Evolutionary conservation across 2,888 invertebrate species (phyloP), one percentile per base, ranked within the genome.

Genomic region (Mythimna impura): DNA sequence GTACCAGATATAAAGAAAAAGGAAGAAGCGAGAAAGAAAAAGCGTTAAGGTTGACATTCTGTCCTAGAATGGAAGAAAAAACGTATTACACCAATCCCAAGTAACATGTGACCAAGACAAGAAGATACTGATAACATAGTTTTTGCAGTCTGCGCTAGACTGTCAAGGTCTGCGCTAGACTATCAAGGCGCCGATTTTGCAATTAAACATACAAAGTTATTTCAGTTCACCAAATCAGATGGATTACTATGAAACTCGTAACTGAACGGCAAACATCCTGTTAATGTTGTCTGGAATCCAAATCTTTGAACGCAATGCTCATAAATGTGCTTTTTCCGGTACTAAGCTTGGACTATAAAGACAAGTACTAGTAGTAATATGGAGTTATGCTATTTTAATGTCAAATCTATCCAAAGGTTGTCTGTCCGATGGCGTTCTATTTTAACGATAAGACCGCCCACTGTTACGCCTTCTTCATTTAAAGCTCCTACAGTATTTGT

Each of bases 191-290:
- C 14, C 14, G 12, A 57, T 52, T 43, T 36, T 57, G 47, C 22
- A 62, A 65, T 74, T 40, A 63, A 54, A 73, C 25, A 60, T n/a
- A 14, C 25, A 61, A 52, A 62, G 54, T 68, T 71, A 80, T 76
- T 80, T 71, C 30, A 58, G 70, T 25, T 14, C 58, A 68, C 73
- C 61, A 62, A 81, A 71, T 61, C 79, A 47, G 36, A 81, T 68
- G 77, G n/a, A 66, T 73, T 71, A 73, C 50, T 52, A 52, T 47
- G 55, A 68, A 82, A 79, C 63, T 71, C 74, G 69, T 74, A 78
- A 80, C 69, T 54, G 67, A 82, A 66, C 60, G 9, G 68, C 81
- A 69, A 74, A 81, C 81, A 81, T 81, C 81, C 81, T 74, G 80
- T 58, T 36, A 63, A 73, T 58, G 47, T 68, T 73, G 50, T 25